Conservation (phyloP, 1,140 invertebrate species). For the Cydia amplana region DNA sequence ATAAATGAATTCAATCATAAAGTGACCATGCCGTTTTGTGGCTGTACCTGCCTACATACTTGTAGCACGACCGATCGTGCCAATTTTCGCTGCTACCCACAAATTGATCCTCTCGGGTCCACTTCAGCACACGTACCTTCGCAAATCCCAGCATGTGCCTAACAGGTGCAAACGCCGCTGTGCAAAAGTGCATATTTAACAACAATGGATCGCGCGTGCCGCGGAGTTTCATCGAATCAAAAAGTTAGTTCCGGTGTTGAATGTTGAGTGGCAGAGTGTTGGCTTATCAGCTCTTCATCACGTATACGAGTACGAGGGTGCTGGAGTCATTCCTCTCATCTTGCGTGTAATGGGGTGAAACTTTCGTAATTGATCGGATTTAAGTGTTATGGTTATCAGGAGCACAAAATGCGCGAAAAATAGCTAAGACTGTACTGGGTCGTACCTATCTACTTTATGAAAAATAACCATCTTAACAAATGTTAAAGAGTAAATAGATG, state of each 20-base stretch:
- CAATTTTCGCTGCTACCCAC: not conserved
- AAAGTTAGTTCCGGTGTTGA: conserved; percentile 34
- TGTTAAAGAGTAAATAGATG: too few relatives aligned
- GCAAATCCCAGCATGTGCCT: not conserved
- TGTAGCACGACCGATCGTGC: not conserved
- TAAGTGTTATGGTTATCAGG: too few relatives aligned
- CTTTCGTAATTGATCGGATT: too few relatives aligned
- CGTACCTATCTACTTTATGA: too few relatives aligned
- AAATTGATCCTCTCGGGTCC: not conserved
- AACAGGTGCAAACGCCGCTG: not conserved
- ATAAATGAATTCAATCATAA: too few relatives aligned
- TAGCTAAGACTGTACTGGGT: too few relatives aligned
- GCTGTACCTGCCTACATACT: not conserved
- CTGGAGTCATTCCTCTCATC: not conserved
- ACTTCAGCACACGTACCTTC: not conserved
- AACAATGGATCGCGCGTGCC: conserved; percentile 28
- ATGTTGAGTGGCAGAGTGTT: conserved; percentile 40
- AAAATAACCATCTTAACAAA: too few relatives aligned
- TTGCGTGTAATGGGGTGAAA: not conserved
- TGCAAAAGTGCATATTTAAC: not conserved
- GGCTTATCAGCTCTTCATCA: conserved; percentile 55
- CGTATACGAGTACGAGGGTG: conserved; percentile 42
- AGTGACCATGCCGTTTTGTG: too few relatives aligned
- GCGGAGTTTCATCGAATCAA: not conserved
- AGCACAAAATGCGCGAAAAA: too few relatives aligned